Evolutionary conservation across 1,140 invertebrate genomes (phyloP).

Genomic region (Gonioctena quinquepunctata): DNA sequence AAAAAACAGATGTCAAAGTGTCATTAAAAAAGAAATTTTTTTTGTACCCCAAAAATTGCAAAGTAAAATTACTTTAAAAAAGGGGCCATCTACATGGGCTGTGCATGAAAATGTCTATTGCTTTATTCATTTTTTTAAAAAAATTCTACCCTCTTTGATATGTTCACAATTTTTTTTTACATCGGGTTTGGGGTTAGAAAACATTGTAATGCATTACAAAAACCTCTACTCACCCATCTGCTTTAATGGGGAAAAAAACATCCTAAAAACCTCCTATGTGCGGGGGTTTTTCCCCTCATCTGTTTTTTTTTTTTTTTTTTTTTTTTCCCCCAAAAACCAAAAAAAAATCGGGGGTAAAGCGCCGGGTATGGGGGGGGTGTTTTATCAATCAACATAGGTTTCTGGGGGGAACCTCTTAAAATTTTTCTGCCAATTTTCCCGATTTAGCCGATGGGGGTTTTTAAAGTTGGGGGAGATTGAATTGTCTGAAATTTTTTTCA

Average conservation of each 20-base stretch:
- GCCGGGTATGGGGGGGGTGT: slow-evolving; percentile 77
- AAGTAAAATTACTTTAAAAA: too few relatives aligned
- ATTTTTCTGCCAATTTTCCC: slow-evolving; percentile 80
- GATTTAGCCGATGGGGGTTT: slow-evolving; percentile 91
- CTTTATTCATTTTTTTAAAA: too few relatives aligned
- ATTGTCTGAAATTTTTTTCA: too few relatives aligned
- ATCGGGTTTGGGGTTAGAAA: too few relatives aligned
- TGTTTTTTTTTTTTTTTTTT: slow-evolving; percentile 90
- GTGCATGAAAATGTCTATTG: too few relatives aligned
- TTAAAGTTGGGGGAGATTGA: slow-evolving; percentile 78
- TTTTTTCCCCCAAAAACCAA: slow-evolving; percentile 96
- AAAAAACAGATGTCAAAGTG: too few relatives aligned
- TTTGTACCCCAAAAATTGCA: too few relatives aligned
- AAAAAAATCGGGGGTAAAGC: slow-evolving; percentile 94
- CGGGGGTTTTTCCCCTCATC: slow-evolving; percentile 94
- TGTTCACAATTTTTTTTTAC: too few relatives aligned
- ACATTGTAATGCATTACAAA: too few relatives aligned
- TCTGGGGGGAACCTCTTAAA: slow-evolving; percentile 89
- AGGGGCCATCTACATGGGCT: too few relatives aligned
- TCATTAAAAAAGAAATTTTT: too few relatives aligned
- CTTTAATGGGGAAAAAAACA: slow-evolving; percentile 80
- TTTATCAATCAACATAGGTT: slow-evolving; percentile 86
- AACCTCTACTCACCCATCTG: slow-evolving; percentile 61
- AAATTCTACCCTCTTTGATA: too few relatives aligned
- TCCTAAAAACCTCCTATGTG: slow-evolving; percentile 79